Evolutionary conservation across 1,140 invertebrate species (phyloP), one percentile per base, ranked within the genome.

Genomic region (Bombyx mandarina): DNA sequence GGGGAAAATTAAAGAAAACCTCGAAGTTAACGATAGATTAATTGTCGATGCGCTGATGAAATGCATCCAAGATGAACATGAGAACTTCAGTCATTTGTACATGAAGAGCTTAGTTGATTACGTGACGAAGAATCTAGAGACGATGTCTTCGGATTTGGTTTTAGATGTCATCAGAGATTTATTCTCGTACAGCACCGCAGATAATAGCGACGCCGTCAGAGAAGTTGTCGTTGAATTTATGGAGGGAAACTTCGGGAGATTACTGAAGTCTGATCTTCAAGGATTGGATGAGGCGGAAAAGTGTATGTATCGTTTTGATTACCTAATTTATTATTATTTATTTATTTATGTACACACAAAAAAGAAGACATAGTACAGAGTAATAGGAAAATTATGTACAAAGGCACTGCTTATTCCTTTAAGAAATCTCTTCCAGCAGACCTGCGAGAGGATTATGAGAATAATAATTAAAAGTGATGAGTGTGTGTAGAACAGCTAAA

Each of bases 81-180:
- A 88, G 52, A 82, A 74, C 58, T 56, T 84, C n/a, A 84, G 66
- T 8, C 79, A 84, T 65, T 66, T 86, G 10, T 88, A 83, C 60
- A 66, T 88, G 46, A 63, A 72, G 12, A 81, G 73, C 59, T 59
- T 88, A 18, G 62, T 69, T 4, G 66, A 71, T 12, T 84, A 73
- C 45, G 54, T 83, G 0, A 62, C 54, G 4, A 60, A 55, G 26
- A 62, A 56, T n/a, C 56, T 73, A 26, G 61, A 43, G 10, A 52
- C 59, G 0, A 44, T 71, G 2, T 56, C 52, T 46, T 54, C 52
- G 8, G 18, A 53, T 7, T 60, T 54, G 3, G 54, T 82, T 1
- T 51, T 77, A 42, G 43, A 73, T 4, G 73, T 75, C 0, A 58
- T 77, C 56, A 69, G 65, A 42, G 59, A 73, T 48, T 61, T 86